Percentiles rank a stretch among this genome's conserved stretches.
Conservation (phyloP, 1,140 invertebrate genomes). For the Samia ricini region DNA sequence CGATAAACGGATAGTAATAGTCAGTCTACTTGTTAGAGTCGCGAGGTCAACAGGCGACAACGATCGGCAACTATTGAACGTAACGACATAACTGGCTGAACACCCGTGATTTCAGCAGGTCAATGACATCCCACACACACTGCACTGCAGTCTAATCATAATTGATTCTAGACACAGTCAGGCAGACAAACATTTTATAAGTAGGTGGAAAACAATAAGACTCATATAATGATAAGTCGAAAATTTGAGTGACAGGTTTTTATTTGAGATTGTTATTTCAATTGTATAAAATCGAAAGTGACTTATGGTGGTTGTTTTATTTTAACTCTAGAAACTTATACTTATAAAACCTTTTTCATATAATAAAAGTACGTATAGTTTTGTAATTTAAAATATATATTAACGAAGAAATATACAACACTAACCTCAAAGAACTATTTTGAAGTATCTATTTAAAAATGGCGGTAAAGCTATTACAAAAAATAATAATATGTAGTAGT, state of each 20-base stretch:
- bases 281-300: neutral
- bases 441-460: no score
- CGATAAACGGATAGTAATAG: conserved; percentile 54
- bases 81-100: conserved; percentile 55
- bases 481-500: neutral
- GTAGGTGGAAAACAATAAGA: neutral
- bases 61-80: conserved; percentile 51
- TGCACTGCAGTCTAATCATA: conserved; percentile 17
- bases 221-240: neutral
- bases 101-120: conserved; percentile 60
- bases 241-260: neutral
- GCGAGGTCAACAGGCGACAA: conserved; percentile 58
- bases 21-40: conserved; percentile 53
- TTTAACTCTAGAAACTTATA: no score
- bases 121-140: conserved; percentile 48
- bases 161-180: conserved; percentile 6
- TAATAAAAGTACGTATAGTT: no score
- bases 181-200: neutral
- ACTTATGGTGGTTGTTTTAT: neutral
- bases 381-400: no score
- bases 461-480: neutral
- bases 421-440: no score
- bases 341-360: no score
- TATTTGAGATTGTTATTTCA: neutral
- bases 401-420: no score